These are phyloP conservation scores for Smutsia temminckii DNA, from an alignment of 2,797 vertebrate species.

Conservation along the genomic window DNA sequence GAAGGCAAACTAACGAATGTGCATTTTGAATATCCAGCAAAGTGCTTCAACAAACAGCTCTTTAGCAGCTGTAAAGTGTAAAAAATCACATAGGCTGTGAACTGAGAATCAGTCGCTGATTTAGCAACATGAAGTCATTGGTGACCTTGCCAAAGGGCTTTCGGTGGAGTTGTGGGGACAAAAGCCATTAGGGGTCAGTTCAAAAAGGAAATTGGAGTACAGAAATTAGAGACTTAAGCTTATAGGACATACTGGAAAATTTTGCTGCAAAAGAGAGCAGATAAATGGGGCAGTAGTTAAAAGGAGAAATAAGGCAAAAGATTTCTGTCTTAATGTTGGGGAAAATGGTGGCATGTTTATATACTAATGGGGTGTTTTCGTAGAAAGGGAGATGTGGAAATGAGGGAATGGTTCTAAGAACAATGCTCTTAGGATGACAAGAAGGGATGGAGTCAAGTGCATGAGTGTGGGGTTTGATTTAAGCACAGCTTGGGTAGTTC, in stretches of 20 bases:
- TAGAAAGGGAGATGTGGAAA: background rate
- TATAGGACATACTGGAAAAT: background rate
- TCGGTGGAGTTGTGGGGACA: background rate
- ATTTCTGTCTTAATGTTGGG: background rate
- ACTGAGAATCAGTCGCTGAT: background rate
- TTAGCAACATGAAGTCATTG: background rate
- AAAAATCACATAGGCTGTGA: background rate
- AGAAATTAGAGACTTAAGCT: background rate
- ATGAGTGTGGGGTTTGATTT: background rate
- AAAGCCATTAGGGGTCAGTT: background rate
- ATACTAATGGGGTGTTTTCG: background rate
- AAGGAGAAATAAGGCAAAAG: background rate
- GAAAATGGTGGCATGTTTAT: background rate
- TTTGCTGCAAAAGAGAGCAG: background rate
- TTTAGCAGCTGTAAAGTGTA: background rate
- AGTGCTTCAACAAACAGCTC: background rate
- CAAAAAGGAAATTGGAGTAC: background rate
- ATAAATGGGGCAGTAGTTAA: background rate
- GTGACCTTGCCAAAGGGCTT: background rate
- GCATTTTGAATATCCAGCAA: background rate
- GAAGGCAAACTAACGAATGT: background rate
- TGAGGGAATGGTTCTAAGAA: background rate
- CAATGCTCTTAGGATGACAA: background rate
- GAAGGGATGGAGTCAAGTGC: background rate
- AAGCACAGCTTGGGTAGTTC: background rate